These are phyloP conservation scores for Protaetia brevitarsis DNA, from an alignment of 1,140 invertebrate genomes.

Conservation along the genomic window DNA sequence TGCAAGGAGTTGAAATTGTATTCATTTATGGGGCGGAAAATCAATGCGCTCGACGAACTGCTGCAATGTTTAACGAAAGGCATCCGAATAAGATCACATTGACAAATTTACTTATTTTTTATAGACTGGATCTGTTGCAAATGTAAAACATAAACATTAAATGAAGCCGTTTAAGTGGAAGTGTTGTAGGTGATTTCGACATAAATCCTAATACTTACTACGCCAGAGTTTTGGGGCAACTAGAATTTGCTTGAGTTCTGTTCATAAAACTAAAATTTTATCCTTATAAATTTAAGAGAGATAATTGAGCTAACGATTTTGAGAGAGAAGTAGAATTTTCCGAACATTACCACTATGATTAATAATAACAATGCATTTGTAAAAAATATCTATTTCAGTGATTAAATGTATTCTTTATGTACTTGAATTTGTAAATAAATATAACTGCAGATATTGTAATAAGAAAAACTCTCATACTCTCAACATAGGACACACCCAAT, in stretches of 20 bases:
- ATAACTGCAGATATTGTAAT: no score
- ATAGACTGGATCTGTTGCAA: background rate
- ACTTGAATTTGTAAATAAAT: no score
- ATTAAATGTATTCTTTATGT: no score
- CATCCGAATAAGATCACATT: background rate
- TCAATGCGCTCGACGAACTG: background rate
- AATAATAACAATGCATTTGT: constrained; percentile 1
- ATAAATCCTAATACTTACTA: background rate
- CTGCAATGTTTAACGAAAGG: background rate
- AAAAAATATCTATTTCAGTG: background rate
- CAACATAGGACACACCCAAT: background rate
- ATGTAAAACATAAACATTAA: no score
- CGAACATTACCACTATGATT: background rate
- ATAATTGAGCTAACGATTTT: background rate
- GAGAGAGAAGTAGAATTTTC: background rate
- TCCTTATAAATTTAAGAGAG: background rate
- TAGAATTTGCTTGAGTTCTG: background rate
- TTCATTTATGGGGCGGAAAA: background rate
- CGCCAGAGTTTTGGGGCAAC: background rate
- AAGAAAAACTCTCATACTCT: no score
- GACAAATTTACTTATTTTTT: background rate
- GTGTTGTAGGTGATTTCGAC: background rate
- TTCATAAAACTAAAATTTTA: background rate
- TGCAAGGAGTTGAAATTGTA: background rate
- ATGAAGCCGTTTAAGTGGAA: no score